Evolutionary conservation across 1,140 invertebrate genomes (phyloP).

Genomic region (Maconellicoccus hirsutus): DNA sequence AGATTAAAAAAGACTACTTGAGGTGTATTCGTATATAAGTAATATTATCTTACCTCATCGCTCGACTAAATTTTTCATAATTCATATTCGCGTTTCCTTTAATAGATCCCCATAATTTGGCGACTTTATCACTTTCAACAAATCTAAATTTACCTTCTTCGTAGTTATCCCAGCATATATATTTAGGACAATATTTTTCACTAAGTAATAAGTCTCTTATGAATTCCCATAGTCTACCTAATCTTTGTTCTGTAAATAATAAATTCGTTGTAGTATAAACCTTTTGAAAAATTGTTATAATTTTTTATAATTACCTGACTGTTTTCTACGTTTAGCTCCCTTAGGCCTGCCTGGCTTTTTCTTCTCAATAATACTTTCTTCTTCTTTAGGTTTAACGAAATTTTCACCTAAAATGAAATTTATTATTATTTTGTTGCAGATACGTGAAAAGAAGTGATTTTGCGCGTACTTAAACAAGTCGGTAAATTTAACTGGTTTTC

Average conservation of each 20-base stretch:
- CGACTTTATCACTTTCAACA: constrained; percentile 78
- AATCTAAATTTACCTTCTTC: constrained; percentile 77
- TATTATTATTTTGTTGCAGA: not conserved
- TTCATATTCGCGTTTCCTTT: constrained; percentile 86
- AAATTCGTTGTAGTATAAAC: too few relatives aligned
- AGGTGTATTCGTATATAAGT: not conserved
- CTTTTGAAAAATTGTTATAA: not conserved
- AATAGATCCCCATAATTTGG: constrained; percentile 72
- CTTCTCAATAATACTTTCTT: not conserved
- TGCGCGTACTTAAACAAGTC: not conserved
- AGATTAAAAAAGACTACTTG: too few relatives aligned
- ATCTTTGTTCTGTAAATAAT: constrained; percentile 27
- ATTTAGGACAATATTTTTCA: constrained; percentile 59
- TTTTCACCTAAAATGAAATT: constrained; percentile 7
- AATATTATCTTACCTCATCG: constrained; percentile 58
- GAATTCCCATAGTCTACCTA: constrained; percentile 61
- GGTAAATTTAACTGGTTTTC: constrained; percentile 14
- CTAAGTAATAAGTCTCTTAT: constrained; percentile 65
- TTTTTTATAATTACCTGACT: not conserved
- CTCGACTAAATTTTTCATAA: constrained; percentile 84
- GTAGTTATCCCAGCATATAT: constrained; percentile 80
- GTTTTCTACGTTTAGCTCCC: constrained; percentile 16
- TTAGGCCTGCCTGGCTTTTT: constrained; percentile 6
- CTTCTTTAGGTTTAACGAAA: constrained; percentile 13
- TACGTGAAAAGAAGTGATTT: too few relatives aligned